Evolutionary conservation across 1,140 invertebrate species (phyloP).

Genomic region (Sitodiplosis mosellana): DNA sequence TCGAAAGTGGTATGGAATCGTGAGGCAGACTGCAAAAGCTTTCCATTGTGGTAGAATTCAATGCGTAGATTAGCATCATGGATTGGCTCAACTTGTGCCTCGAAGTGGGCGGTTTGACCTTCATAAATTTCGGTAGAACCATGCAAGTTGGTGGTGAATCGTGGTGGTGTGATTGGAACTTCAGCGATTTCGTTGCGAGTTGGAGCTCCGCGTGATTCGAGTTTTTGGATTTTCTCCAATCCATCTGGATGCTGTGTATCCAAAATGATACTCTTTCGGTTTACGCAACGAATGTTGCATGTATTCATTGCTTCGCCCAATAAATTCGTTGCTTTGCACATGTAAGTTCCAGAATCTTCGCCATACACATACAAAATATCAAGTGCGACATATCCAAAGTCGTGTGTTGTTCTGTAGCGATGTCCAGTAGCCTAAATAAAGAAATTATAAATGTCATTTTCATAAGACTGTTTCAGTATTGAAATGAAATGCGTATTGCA

Average conservation of each 20-base stretch:
- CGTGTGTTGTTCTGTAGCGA: constrained; percentile 77
- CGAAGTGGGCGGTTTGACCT: constrained; percentile 76
- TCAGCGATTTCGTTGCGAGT: constrained; percentile 65
- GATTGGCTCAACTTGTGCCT: constrained; percentile 78
- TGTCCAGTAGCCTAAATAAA: too few relatives aligned
- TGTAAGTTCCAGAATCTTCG: constrained; percentile 87
- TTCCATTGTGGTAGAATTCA: constrained; percentile 82
- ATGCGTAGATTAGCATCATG: constrained; percentile 79
- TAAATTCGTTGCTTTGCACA: constrained; percentile 81
- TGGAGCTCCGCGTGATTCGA: constrained; percentile 66
- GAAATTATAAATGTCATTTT: too few relatives aligned
- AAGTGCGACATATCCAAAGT: constrained; percentile 89
- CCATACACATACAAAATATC: constrained; percentile 86
- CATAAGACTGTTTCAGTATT: too few relatives aligned
- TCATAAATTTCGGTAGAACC: constrained; percentile 70
- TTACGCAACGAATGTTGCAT: constrained; percentile 65
- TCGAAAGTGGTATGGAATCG: constrained; percentile 87
- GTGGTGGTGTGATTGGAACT: constrained; percentile 53
- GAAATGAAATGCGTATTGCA: too few relatives aligned
- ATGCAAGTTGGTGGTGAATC: constrained; percentile 62
- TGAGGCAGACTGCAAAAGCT: constrained; percentile 66
- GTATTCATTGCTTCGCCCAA: constrained; percentile 85
- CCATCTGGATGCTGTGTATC: constrained; percentile 88
- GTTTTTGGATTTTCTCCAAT: constrained; percentile 73
- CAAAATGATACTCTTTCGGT: constrained; percentile 63